Evolutionary conservation across 2,888 invertebrate genomes (phyloP).

Genomic region (Frankliniella fusca): DNA sequence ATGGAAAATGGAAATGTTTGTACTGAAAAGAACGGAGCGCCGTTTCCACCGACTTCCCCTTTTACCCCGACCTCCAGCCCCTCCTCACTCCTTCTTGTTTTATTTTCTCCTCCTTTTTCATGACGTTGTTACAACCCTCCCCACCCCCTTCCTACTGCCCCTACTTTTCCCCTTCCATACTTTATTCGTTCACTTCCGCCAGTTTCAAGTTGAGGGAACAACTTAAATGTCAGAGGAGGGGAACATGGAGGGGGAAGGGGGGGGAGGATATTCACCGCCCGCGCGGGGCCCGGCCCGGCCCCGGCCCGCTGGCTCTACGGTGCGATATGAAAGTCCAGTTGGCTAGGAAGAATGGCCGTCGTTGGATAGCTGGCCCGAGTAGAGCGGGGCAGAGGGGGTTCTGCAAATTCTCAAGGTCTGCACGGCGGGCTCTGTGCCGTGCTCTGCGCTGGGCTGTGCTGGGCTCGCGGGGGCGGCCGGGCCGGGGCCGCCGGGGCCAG

Average conservation of each 20-base stretch:
- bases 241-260: neutral
- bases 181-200: neutral
- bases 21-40: neutral
- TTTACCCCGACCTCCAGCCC: neutral
- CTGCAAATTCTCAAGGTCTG: neutral
- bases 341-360: neutral
- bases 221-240: neutral
- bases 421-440: too few relatives aligned
- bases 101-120: too few relatives aligned
- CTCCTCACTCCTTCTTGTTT: neutral
- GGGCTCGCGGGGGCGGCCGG: too few relatives aligned
- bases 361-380: neutral
- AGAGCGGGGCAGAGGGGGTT: neutral
- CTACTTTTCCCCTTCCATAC: neutral
- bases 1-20: too few relatives aligned
- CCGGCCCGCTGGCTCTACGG: neutral
- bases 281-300: neutral
- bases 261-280: neutral
- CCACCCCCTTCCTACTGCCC: neutral
- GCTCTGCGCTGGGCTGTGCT: too few relatives aligned
- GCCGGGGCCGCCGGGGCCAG: too few relatives aligned
- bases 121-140: too few relatives aligned
- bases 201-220: neutral
- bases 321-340: slow-evolving; percentile 4
- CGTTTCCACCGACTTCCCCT: neutral